Evolutionary conservation across 2,797 vertebrate species (phyloP), one percentile per base, ranked within the genome.

Genomic region (Miichthys miiuy): DNA sequence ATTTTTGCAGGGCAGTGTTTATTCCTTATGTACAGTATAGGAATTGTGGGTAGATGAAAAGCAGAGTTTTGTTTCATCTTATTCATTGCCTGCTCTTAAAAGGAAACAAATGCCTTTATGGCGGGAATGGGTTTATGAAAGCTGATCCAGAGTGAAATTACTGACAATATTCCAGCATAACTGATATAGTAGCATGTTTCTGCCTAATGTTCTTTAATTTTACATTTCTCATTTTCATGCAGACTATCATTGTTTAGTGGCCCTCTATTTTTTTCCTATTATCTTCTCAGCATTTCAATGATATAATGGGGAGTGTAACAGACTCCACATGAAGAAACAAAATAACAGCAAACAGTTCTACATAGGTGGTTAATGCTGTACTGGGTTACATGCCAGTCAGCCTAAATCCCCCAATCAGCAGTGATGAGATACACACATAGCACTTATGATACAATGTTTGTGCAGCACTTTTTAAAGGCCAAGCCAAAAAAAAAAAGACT

Each of bases 21-120:
- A 6, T 58, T 38, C 38, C 41, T 34, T 2, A 46, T 55, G 20
- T 27, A 18, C 34, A 38, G 42, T 14, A 44, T 25, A 62, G 16
- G 44, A n/a, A 6, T 10, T 12, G 14, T 47, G 21, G 34, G 34
- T 38, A 66, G 8, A 46, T 58, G 4, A 51, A 58, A 9, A 3
- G 23, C 21, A 75, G 25, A 14, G 48, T 52, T 74, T 64, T 65
- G 42, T 74, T 81, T 71, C 25, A 52, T 68, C 27, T 12, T 61
- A 8, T 46, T 34, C 18, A 3, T 27, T 63, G 23, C 14, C 20
- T 44, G 12, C 18, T 65, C 44, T 48, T 25, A 13, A 41, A 48
- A 38, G 38, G 58, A 55, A 70, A 71, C 7, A 67, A 67, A 58
- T 55, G 10, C 6, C 41, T 18, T 55, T 21, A 71, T 1, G 60